Base-by-base conservation (phyloP, 2,888 invertebrate genomes). In the Callyntrura guangdongensis region DNA sequence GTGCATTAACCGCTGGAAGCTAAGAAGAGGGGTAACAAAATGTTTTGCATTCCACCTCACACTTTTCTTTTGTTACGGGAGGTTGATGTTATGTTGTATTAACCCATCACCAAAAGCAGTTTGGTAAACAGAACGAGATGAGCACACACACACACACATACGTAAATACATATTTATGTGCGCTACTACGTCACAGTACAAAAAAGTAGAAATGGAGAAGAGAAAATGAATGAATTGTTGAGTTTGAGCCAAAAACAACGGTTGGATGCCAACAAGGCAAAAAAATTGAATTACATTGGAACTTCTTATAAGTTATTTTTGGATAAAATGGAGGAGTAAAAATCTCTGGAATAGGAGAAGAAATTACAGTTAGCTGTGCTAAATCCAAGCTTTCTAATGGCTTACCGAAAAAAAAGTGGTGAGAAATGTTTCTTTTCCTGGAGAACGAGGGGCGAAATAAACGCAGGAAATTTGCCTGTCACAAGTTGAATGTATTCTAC, bases 211-310 rank as follows among this genome's bases (percentile, higher is more conserved):
- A 36, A 36, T 36, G 36, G 36, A 36, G 36, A 36, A 36, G 36
- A 49, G 22, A 3, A 74, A 67, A 83, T 25, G 53, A 67, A 56
- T 27, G 56, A 81, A 67, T 87, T 81, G 67, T 64, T 81, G 87
- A 87, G 67, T 20, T 59, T 25, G 56, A 87, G 87, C 87, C 81
- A 87, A 81, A 69, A 82, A 49, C 69, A 36, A 36, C n/a, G 56
- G 22, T 49, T 69, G 56, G 45, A 81, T 81, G 87, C 64, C 25
- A 56, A 22, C 79, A 22, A 4, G 69, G 22, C 53, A 87, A 81
- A 81, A n/a, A 86, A 87, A 87, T 87, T 87, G 87, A 87, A 87
- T 87, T 87, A 87, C 81, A 45, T 27, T 53, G 53, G 27, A 61
- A 59, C 61, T 12, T 79, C 20, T 45, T 86, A n/a, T 11, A 20